Conservation (phyloP, 2,888 invertebrate species). For the Ganaspis brasiliensis region DNA sequence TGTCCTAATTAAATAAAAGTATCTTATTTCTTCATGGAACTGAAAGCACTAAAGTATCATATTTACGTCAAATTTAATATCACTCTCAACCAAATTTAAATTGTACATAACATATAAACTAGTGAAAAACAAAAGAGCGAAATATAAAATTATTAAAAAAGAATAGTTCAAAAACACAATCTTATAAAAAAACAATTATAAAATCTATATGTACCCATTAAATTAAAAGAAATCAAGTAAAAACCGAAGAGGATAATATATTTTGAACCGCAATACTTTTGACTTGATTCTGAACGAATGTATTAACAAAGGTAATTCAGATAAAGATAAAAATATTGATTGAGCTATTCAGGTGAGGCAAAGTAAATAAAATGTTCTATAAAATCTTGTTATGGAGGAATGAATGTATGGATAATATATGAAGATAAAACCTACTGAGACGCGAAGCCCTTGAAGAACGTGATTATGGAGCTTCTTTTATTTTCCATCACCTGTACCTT, state of each 20-base stretch:
- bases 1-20: neutral
- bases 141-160: no score
- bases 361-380: slow-evolving; percentile 5
- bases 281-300: neutral
- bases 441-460: slow-evolving; percentile 33
- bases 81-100: no score
- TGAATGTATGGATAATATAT: slow-evolving; percentile 25
- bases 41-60: no score
- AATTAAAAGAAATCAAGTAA: neutral
- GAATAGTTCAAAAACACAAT: no score
- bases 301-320: neutral
- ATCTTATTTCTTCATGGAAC: no score
- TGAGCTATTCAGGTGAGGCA: slow-evolving; percentile 5
- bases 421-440: slow-evolving; percentile 35
- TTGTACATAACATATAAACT: no score
- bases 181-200: no score
- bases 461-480: slow-evolving; percentile 32
- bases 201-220: no score
- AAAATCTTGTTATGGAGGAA: slow-evolving; percentile 22
- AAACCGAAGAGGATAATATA: no score
- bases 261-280: neutral
- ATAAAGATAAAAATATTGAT: slow-evolving; percentile 15
- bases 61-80: no score
- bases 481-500: slow-evolving; percentile 25
- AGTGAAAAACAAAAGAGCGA: no score